Evolutionary conservation across 2,888 invertebrate genomes (phyloP).

Genomic region (Eupithecia subfuscata): DNA sequence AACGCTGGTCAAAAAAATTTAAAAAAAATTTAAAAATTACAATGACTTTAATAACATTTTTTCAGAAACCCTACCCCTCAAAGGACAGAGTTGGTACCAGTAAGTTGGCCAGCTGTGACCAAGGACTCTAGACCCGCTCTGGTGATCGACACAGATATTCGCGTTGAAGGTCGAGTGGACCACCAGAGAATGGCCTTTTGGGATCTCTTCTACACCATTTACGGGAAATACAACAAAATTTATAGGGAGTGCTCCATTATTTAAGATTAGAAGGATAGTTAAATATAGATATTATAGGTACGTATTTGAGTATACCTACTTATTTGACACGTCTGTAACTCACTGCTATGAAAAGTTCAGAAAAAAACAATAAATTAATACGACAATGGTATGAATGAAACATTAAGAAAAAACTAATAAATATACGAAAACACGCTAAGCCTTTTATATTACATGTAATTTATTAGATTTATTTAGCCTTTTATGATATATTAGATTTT

Average conservation of each 20-base stretch:
- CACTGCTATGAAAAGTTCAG: neutral
- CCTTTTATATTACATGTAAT: neutral
- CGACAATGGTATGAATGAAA: no score
- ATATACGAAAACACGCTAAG: neutral
- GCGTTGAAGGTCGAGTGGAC: constrained; percentile 60
- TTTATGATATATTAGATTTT: no score
- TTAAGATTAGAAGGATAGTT: neutral
- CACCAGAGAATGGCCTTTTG: constrained; percentile 75
- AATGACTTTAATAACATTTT: neutral
- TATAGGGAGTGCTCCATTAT: constrained; percentile 52
- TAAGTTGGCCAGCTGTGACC: constrained; percentile 64
- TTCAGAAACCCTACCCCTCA: constrained; percentile 70
- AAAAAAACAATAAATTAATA: neutral
- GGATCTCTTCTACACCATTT: constrained; percentile 72
- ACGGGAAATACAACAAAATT: constrained; percentile 64
- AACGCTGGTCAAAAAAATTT: no score
- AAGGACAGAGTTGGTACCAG: constrained; percentile 57
- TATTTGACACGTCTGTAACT: neutral
- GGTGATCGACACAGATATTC: constrained; percentile 64
- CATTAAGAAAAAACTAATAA: neutral
- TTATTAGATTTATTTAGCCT: no score
- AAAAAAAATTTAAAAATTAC: no score
- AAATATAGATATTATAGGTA: neutral
- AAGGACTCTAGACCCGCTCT: constrained; percentile 62
- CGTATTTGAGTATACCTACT: neutral